Percentiles rank a stretch among this genome's conserved stretches.
These are phyloP conservation scores for Mus spicilegus DNA, from an alignment of 2,113 vertebrate genomes.

Conservation along the genomic window DNA sequence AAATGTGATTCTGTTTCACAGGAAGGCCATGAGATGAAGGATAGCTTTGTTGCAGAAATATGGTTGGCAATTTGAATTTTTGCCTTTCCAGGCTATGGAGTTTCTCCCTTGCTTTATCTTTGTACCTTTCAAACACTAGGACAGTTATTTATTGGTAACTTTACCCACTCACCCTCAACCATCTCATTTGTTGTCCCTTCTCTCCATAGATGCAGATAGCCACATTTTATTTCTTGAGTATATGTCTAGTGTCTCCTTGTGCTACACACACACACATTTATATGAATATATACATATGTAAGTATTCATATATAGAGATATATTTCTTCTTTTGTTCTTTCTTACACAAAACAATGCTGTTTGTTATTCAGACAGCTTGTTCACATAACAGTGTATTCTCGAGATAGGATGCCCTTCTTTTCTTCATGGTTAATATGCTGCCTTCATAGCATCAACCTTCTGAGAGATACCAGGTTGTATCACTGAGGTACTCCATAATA, in stretches of 20 bases:
- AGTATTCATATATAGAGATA: not conserved
- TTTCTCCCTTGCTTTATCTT: not conserved
- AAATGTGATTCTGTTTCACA: not conserved
- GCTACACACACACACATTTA: no score
- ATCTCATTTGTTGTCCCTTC: not conserved
- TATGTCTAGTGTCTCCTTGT: not conserved
- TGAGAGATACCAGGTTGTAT: not conserved
- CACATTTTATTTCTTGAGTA: not conserved
- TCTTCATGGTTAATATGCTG: not conserved
- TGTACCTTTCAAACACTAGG: conserved; percentile 4
- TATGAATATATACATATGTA: no score
- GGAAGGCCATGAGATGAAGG: not conserved
- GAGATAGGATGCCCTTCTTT: not conserved
- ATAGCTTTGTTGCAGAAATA: not conserved
- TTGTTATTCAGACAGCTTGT: not conserved
- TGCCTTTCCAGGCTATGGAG: not conserved
- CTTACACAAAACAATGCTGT: not conserved
- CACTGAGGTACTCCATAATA: not conserved
- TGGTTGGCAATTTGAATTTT: not conserved
- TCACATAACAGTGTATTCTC: not conserved
- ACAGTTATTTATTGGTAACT: not conserved
- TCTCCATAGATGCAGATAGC: not conserved
- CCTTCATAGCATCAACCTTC: not conserved
- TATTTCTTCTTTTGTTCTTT: not conserved
- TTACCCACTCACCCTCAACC: not conserved